A percentile compares a stretch with the other conserved stretches of the same genome.
phyloP scores from a whole-genome alignment of 2,888 invertebrate genomes.

The Drosophila subquinaria region DNA sequence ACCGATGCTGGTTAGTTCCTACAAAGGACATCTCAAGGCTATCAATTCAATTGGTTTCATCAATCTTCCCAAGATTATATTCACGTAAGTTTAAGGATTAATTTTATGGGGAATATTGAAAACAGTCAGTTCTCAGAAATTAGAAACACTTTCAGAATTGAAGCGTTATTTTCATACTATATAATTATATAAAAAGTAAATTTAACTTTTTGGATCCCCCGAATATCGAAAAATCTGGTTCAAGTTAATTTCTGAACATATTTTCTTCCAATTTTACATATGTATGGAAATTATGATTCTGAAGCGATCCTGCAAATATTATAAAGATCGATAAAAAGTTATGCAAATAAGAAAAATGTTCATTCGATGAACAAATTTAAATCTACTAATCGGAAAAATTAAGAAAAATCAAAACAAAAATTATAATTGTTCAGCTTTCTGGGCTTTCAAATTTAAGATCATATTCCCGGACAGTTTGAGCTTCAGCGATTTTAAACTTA shows the following conservation, averaged over 20 bases:
- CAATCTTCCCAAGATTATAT: conserved; percentile 88
- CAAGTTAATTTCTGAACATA: too few relatives aligned
- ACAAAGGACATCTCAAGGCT: conserved; percentile 90
- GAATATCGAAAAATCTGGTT: too few relatives aligned
- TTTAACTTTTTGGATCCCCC: too few relatives aligned
- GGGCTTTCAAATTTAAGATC: background rate
- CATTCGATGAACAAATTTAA: too few relatives aligned
- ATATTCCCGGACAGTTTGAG: background rate
- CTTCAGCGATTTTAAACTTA: background rate
- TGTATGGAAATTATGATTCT: too few relatives aligned
- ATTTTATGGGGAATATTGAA: background rate
- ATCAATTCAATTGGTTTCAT: conserved; percentile 90
- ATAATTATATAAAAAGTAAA: background rate
- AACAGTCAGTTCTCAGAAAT: background rate
- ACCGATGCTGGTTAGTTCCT: conserved; percentile 90
- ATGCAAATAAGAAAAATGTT: too few relatives aligned
- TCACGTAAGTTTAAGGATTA: conserved; percentile 87
- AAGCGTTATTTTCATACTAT: background rate
- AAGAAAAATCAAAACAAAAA: background rate
- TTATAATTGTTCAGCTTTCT: background rate
- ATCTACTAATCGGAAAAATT: too few relatives aligned
- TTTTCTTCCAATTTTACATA: too few relatives aligned
- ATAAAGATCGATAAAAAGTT: too few relatives aligned
- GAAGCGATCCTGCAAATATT: background rate
- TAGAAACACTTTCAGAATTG: too few relatives aligned